A percentile compares a stretch with the other conserved stretches of the same genome.
These are phyloP conservation scores for Periophthalmus magnuspinnatus DNA, from an alignment of 2,797 vertebrate genomes.

Conservation along the genomic window DNA sequence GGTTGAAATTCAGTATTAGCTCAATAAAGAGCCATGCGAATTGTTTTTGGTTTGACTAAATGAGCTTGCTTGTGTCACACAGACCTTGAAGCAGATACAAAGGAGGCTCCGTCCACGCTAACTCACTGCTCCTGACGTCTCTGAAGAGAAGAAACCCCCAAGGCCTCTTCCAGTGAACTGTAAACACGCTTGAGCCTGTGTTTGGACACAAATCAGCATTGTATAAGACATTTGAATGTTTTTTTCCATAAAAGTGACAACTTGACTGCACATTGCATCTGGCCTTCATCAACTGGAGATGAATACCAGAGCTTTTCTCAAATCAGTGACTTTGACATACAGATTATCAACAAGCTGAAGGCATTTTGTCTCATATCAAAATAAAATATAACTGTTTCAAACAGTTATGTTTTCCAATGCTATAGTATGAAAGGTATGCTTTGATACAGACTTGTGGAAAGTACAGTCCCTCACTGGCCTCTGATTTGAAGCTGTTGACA, in stretches of 20 bases:
- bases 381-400: neutral
- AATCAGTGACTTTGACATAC: conserved; percentile 5
- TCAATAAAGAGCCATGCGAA: neutral
- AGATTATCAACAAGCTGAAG: neutral
- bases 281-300: neutral
- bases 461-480: conserved; percentile 49
- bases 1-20: conserved; percentile 4
- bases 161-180: conserved; percentile 20
- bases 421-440: conserved; percentile 21
- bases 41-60: conserved; percentile 12
- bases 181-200: conserved; percentile 19
- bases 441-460: conserved; percentile 25
- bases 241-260: conserved; percentile 17
- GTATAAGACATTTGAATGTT: conserved; percentile 13
- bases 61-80: conserved; percentile 8
- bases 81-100: conserved; percentile 29
- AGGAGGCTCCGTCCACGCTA: conserved; percentile 16
- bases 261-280: conserved; percentile 6
- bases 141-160: conserved; percentile 20
- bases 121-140: conserved; percentile 18
- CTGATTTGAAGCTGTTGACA: conserved; percentile 50
- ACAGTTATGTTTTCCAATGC: neutral
- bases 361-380: neutral
- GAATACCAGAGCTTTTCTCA: conserved; percentile 9
- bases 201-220: neutral